Conservation (phyloP, 2,888 invertebrate genomes). For the Monoplex corrugatus region DNA sequence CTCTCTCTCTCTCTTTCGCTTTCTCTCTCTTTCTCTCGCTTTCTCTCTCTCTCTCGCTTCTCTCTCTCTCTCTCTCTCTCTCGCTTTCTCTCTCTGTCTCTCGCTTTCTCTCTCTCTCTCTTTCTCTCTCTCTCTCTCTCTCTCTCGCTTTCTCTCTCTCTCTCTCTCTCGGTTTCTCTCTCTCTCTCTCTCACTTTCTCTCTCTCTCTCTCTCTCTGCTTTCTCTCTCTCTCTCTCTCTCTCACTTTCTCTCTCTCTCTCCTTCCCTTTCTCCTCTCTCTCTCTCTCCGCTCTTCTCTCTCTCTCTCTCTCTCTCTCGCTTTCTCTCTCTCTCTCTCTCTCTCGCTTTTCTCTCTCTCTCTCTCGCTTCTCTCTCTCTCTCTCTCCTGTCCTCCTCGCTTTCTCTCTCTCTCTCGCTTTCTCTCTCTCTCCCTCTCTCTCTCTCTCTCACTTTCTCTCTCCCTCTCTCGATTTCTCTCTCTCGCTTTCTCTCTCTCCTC, state of each 20-base stretch:
- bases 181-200: no score
- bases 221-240: constrained; percentile 5
- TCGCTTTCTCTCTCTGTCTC: no score
- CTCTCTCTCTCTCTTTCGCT: no score
- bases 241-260: constrained; percentile 7
- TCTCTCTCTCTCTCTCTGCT: neutral
- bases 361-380: neutral
- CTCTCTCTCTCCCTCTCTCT: neutral
- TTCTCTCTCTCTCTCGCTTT: neutral
- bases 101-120: no score
- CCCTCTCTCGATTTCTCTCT: neutral
- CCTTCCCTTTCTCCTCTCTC: neutral
- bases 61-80: no score
- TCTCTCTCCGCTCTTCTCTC: neutral
- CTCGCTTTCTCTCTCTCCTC: neutral
- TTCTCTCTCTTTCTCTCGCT: no score
- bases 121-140: no score
- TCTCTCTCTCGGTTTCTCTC: no score
- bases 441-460: neutral
- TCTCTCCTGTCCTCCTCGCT: neutral
- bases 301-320: neutral
- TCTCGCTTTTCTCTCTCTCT: neutral
- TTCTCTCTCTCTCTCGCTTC: no score
- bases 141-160: no score
- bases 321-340: neutral